Conservation (phyloP, 2,113 vertebrate genomes). For the Acanthochromis polyacanthus region DNA sequence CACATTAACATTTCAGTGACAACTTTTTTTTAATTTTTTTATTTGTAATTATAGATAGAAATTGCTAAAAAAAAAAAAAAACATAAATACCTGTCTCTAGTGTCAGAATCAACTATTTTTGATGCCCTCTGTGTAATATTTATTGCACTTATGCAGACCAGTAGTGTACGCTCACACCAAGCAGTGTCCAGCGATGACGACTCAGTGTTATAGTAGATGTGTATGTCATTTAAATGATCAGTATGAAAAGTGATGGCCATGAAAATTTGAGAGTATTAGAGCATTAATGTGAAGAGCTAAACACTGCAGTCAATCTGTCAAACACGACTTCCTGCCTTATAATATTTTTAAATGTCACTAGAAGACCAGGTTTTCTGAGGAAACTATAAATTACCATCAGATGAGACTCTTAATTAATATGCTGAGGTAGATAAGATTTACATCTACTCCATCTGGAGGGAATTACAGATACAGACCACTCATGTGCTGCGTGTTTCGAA, state of each 20-base stretch:
- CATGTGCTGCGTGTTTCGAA: not conserved
- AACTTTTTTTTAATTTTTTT: not conserved
- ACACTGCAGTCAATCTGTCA: not conserved
- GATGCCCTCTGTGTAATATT: not conserved
- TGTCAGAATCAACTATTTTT: not conserved
- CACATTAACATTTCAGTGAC: constrained; percentile 7
- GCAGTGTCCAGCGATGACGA: too few relatives aligned
- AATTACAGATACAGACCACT: constrained; percentile 23
- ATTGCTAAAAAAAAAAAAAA: not conserved
- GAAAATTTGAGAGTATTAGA: not conserved
- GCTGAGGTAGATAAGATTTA: constrained; percentile 51
- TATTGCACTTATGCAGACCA: not conserved
- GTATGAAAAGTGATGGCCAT: not conserved
- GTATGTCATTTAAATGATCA: not conserved
- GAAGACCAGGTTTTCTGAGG: constrained; percentile 16
- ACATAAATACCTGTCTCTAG: not conserved
- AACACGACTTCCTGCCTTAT: not conserved
- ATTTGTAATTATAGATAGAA: not conserved
- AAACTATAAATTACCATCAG: constrained; percentile 46
- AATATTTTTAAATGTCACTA: not conserved
- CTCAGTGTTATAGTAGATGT: not conserved
- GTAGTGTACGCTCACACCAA: not conserved
- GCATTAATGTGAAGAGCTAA: not conserved
- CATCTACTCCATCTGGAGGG: constrained; percentile 48
- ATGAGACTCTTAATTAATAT: constrained; percentile 57